Evolutionary conservation across 2,113 vertebrate genomes (phyloP), one percentile per base, ranked within the genome.

Genomic region (Nothobranchius kuhntae): DNA sequence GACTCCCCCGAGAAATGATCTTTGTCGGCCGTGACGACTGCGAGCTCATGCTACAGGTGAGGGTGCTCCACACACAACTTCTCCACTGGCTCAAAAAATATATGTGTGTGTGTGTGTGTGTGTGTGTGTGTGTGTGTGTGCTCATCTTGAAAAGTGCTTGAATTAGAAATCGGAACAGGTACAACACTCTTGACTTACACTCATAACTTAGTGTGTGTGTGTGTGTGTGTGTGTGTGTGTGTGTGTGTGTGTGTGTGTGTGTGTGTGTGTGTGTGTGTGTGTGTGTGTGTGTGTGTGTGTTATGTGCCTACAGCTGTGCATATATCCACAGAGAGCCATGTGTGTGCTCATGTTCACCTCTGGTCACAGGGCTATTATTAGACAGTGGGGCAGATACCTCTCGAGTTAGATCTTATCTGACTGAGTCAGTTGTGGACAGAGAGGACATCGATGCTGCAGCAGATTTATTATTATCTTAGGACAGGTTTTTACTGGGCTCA

Each of bases 11-110:
- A 57, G 98, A 99, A 89, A 99, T 99, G 98, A 99, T 99, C 92
- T 99, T 99, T 84, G 98, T 99, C 21, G 98, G 98, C 68, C 94
- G 98, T 83, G 98, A 99, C 87, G 98, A 99, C 91, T 99, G 98
- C 63, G 98, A 99, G 87, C 95, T 99, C 78, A 99, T 99, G 97
- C 93, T 99, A 51, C 97, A 99, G 96, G 97, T 99, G 91, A 94
- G 87, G 36, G 44, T 0, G n/a, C 30, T 12, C 52, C 3, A 12
- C 30, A 55, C 15, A 30, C 3, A 0, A 15, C 1, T n/a, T 38
- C 15, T 30, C 30, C 30, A 30, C 30, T 7, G 15, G 26, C 13
- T 47, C 1, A 0, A 8, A 54, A 53, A 35, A 17, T 21, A 1
- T 21, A 1, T 21, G 21, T 21, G 21, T 21, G 21, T 21, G 21